Conservation (phyloP, 2,113 vertebrate genomes). For the Ardeotis arabs region DNA sequence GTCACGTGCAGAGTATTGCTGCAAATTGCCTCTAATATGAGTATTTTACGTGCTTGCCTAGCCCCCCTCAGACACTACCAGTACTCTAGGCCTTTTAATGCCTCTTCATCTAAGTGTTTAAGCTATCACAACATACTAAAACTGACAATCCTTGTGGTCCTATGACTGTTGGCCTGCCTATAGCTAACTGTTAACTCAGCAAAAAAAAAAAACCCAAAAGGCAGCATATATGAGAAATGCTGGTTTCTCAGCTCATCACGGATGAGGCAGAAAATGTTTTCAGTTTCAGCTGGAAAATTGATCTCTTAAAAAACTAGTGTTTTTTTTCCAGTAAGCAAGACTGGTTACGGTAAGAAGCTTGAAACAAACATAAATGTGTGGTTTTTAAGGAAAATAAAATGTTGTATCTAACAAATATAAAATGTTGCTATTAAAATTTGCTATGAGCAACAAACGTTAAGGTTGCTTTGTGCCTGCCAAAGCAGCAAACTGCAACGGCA, state of each 20-base stretch:
- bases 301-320: slow-evolving; percentile 68
- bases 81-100: neutral
- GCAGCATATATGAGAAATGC: slow-evolving; percentile 69
- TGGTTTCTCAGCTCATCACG: slow-evolving; percentile 74
- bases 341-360: slow-evolving; percentile 70
- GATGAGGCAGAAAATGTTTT: slow-evolving; percentile 74
- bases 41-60: neutral
- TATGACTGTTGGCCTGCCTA: neutral
- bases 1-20: neutral
- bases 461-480: neutral
- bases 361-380: slow-evolving; percentile 65
- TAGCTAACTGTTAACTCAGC: slow-evolving; percentile 67
- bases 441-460: slow-evolving; percentile 10
- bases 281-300: slow-evolving; percentile 82
- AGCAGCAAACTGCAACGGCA: neutral
- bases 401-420: slow-evolving; percentile 49
- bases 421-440: slow-evolving; percentile 62
- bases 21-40: neutral
- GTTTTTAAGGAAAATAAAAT: slow-evolving; percentile 72
- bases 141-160: neutral
- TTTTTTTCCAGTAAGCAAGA: slow-evolving; percentile 78
- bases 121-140: rapidly evolving
- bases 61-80: neutral
- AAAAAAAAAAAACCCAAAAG: neutral
- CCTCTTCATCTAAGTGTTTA: neutral